Percentiles rank a stretch among this genome's conserved stretches.
phyloP scores from a whole-genome alignment of 53 echinoderm and acorn worm species.

The Mesocentrotus franciscanus region DNA sequence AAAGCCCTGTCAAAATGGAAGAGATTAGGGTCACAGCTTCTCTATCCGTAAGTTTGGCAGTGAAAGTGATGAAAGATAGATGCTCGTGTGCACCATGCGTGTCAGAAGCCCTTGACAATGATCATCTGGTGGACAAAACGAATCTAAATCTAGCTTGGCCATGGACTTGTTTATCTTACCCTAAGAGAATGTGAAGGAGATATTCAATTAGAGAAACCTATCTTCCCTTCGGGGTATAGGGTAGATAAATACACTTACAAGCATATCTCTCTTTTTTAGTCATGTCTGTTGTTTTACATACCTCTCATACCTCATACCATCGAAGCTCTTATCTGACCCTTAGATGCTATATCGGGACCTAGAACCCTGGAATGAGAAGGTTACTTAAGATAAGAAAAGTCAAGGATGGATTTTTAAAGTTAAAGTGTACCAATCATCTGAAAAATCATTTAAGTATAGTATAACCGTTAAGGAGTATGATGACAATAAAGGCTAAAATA shows the following conservation, averaged over 20 bases:
- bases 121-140: background rate
- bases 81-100: background rate
- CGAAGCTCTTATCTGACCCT: background rate
- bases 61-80: background rate
- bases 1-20: too few species aligned
- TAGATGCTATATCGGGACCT: background rate
- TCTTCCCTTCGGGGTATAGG: background rate
- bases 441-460: too few species aligned
- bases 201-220: background rate
- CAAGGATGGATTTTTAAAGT: background rate
- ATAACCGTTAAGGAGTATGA: too few species aligned
- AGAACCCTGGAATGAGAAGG: background rate
- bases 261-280: background rate
- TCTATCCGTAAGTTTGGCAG: too few species aligned
- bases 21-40: too few species aligned
- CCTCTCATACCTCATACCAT: background rate
- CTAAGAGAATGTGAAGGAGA: background rate
- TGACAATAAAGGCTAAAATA: too few species aligned
- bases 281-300: background rate
- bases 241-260: conserved; percentile 7
- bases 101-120: background rate
- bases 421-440: background rate
- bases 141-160: background rate
- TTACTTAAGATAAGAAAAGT: background rate
- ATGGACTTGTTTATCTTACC: background rate